phyloP scores from a whole-genome alignment of 2,888 invertebrate species.

The Agonopterix arenella region DNA sequence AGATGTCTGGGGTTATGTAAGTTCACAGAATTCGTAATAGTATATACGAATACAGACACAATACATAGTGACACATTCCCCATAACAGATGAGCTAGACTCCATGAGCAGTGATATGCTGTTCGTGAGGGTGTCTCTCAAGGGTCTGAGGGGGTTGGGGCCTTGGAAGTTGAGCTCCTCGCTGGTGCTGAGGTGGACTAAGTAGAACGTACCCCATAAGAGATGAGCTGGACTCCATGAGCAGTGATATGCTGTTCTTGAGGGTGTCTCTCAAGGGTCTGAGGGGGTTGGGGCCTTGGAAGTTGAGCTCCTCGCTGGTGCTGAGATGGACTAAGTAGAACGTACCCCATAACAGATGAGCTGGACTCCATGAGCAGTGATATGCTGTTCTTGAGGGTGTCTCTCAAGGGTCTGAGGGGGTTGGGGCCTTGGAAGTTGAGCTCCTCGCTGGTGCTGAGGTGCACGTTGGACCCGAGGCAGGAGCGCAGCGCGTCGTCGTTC shows the following conservation, averaged over 20 bases:
- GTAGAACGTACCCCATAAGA: constrained; percentile 44
- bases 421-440: constrained; percentile 45
- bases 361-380: constrained; percentile 59
- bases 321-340: no score
- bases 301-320: constrained; percentile 58
- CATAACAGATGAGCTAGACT: constrained; percentile 40
- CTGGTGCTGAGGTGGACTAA: constrained; percentile 61
- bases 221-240: constrained; percentile 57
- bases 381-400: constrained; percentile 67
- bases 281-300: constrained; percentile 53
- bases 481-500: constrained; percentile 43
- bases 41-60: no score
- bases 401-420: constrained; percentile 57
- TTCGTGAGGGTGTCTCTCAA: constrained; percentile 62
- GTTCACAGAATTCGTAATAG: no score
- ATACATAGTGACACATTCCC: no score
- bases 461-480: constrained; percentile 56
- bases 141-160: constrained; percentile 53
- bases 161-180: constrained; percentile 53
- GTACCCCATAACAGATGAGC: constrained; percentile 44
- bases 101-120: constrained; percentile 63
- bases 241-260: constrained; percentile 64
- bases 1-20: no score
- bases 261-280: constrained; percentile 53
- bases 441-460: constrained; percentile 63